These are phyloP conservation scores for Mellilla xanthometata DNA, from an alignment of 2,888 invertebrate species.

Conservation along the genomic window DNA sequence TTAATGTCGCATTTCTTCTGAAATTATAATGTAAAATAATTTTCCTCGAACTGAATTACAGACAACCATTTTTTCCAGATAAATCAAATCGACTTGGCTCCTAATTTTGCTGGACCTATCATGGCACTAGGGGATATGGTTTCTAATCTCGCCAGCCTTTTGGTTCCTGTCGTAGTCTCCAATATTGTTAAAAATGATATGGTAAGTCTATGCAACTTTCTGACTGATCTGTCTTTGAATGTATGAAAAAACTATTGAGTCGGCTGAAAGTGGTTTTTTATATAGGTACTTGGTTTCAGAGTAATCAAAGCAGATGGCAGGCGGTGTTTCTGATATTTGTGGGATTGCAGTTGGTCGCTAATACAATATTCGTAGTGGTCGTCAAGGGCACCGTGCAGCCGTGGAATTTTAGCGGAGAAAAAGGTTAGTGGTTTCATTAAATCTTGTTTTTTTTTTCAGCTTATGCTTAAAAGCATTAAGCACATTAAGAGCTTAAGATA, in stretches of 20 bases:
- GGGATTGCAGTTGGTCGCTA: slow-evolving; percentile 84
- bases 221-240: no score
- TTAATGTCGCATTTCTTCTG: no score
- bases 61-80: no score
- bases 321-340: slow-evolving; percentile 86
- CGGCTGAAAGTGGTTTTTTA: no score
- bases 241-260: no score
- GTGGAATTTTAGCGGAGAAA: slow-evolving; percentile 85
- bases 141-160: slow-evolving; percentile 86
- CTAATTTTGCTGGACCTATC: slow-evolving; percentile 89
- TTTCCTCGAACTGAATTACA: background rate
- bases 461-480: no score
- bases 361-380: slow-evolving; percentile 85
- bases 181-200: slow-evolving; percentile 82
- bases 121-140: slow-evolving; percentile 91
- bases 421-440: slow-evolving; percentile 33
- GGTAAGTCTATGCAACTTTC: no score
- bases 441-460: no score
- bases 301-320: slow-evolving; percentile 81
- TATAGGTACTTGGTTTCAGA: no score
- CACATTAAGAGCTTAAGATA: no score
- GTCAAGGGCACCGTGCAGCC: slow-evolving; percentile 85
- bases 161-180: slow-evolving; percentile 87
- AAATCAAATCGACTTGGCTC: slow-evolving; percentile 91
- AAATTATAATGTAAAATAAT: background rate